A percentile compares a stretch with the other conserved stretches of the same genome.
These are phyloP conservation scores for Rattus rattus DNA, from an alignment of 2,113 vertebrate species.

Conservation along the genomic window DNA sequence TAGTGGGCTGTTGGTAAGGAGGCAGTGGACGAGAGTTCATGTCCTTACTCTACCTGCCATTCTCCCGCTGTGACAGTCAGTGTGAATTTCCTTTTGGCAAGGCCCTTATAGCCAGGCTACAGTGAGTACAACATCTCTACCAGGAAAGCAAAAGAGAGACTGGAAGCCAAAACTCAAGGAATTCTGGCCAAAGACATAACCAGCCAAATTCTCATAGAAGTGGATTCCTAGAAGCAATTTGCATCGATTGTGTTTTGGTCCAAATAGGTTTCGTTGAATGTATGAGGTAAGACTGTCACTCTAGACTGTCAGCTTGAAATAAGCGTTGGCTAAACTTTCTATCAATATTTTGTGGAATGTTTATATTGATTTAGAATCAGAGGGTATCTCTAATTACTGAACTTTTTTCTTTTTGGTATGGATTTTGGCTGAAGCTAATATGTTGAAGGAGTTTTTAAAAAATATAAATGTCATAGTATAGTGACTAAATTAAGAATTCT, in stretches of 20 bases:
- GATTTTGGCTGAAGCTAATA: background rate
- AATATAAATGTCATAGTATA: background rate
- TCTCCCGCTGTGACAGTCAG: background rate
- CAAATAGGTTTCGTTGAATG: slow-evolving; percentile 24
- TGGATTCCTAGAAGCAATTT: slow-evolving; percentile 70
- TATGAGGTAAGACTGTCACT: background rate
- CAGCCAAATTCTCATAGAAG: slow-evolving; percentile 57
- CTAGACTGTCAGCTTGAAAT: background rate
- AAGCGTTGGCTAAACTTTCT: slow-evolving; percentile 28
- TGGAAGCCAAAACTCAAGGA: slow-evolving; percentile 64
- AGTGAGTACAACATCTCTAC: slow-evolving; percentile 2
- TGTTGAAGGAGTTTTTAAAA: background rate
- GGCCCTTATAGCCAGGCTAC: background rate
- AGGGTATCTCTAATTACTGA: slow-evolving; percentile 6
- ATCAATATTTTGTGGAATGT: background rate
- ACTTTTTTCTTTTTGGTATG: background rate
- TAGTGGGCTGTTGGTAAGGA: background rate
- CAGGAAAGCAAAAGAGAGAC: slow-evolving; percentile 64
- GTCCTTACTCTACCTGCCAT: background rate
- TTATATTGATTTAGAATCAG: slow-evolving; percentile 1
- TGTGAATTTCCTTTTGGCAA: slow-evolving; percentile 27
- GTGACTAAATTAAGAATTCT: background rate
- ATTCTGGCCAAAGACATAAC: slow-evolving; percentile 66
- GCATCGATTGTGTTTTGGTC: background rate
- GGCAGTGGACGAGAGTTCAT: background rate